Evolutionary conservation across 2,888 invertebrate genomes (phyloP), one percentile per base, ranked within the genome.

Genomic region (Neoaliturus tenellus): DNA sequence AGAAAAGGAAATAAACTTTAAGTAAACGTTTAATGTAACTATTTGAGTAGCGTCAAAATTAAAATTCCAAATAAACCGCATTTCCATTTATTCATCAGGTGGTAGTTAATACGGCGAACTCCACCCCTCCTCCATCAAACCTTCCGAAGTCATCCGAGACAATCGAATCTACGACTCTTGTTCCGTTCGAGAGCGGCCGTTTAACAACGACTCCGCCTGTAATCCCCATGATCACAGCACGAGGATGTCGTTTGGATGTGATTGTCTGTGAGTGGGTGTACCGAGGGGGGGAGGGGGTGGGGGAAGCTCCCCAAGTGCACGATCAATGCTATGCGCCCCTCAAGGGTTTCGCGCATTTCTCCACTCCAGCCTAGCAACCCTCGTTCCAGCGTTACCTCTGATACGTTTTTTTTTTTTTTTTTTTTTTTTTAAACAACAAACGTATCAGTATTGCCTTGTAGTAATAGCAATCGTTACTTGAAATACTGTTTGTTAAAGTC

Each of bases 321-420:
- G 75, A 75, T 75, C 75, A 44, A 75, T 75, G 75, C 39, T 5
- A 62, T 62, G 62, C n/a, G n/a, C 31, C 48, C 41, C 48, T 75
- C 75, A 75, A 75, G 75, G 75, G 75, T 75, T 75, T 75, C 75
- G 75, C 75, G 75, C 75, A 75, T 75, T 75, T 48, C 75, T 39
- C n/a, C 69, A 69, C 33, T 20, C 17, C 71, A 71, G 62, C 62
- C 8, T 23, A 6, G 55, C 23, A 14, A 23, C 55, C 31, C 62
- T 4, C 8, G 28, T 28, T 31, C 62, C 62, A 58, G 58, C 23
- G 14, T 8, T 25, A 8, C 39, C 39, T n/a, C 39, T 39, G 12
- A 39, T 39, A 39, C 39, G 5, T 39, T n/a, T n/a, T n/a, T n/a
- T n/a, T n/a, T n/a, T n/a, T n/a, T n/a, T n/a, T n/a, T n/a, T n/a